A percentile compares a stretch with the other conserved stretches of the same genome.
phyloP scores from a whole-genome alignment of 2,797 vertebrate genomes.

The Acanthurus lineatus region DNA sequence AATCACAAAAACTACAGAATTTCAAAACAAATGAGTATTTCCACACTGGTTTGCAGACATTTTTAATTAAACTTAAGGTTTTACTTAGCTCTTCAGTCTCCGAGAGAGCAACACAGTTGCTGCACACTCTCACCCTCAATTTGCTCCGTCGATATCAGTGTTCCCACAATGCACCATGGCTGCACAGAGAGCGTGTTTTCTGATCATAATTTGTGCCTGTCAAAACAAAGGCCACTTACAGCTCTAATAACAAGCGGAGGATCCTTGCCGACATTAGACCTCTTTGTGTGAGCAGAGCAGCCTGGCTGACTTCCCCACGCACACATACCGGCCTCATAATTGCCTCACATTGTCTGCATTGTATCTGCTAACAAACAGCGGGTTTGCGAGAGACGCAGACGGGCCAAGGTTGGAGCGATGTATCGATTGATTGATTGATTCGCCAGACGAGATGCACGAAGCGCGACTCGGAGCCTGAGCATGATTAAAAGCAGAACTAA shows the following conservation, averaged over 20 bases:
- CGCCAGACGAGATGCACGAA: constrained; percentile 9
- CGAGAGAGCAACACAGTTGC: constrained; percentile 5
- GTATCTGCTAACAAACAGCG: constrained; percentile 35
- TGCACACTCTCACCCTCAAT: constrained; percentile 2
- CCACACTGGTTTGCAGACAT: no score
- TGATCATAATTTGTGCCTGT: constrained; percentile 29
- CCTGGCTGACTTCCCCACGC: not conserved
- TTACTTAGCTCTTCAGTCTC: no score
- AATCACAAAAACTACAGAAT: no score
- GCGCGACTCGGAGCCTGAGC: constrained; percentile 11
- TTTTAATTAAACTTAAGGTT: no score
- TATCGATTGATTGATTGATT: constrained; percentile 52
- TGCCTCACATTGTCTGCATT: constrained; percentile 43
- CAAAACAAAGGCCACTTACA: constrained; percentile 57
- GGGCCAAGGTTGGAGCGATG: constrained; percentile 18
- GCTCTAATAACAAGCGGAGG: constrained; percentile 30
- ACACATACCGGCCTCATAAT: constrained; percentile 41
- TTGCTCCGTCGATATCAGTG: constrained; percentile 11
- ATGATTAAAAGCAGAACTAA: constrained; percentile 22
- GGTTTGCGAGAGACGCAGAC: constrained; percentile 15
- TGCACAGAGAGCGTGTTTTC: constrained; percentile 10
- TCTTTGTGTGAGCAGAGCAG: constrained; percentile 35
- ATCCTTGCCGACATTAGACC: constrained; percentile 25
- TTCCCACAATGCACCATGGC: constrained; percentile 47
- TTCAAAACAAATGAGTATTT: no score